Base-by-base conservation (phyloP, 2,888 invertebrate genomes). In the Pseudanteris insignis region DNA sequence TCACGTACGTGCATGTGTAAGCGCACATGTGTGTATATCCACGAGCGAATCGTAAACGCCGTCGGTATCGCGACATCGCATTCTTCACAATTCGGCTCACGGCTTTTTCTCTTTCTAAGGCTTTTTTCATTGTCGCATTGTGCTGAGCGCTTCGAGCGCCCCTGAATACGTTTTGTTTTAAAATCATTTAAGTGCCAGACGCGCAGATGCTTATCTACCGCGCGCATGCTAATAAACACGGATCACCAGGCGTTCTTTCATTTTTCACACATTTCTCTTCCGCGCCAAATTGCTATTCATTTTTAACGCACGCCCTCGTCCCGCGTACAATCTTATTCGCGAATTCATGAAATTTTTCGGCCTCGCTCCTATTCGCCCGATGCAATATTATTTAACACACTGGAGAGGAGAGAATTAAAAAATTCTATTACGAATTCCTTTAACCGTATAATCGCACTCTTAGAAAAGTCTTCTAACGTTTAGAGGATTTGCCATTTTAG, bases 51-150 rank as follows among this genome's bases (percentile, higher is more conserved):
- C 37, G 18, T 26, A 25, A 53, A 44, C 13, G 41, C 38, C 32
- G 37, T 28, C 38, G 34, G n/a, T 59, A 59, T 59, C 59, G 50
- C 36, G 41, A 21, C 34, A 34, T 40, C 46, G 30, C 28, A 28
- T 30, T 53, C 47, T 46, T 44, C 46, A 25, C 33, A 18, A 34
- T 34, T 40, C 9, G 37, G 18, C 44, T 37, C n/a, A 53, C 15
- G 44, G 37, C 25, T 53, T 43, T 53, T 50, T n/a, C n/a, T n/a
- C n/a, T n/a, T n/a, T n/a, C n/a, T 40, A 50, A 33, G 30, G 40
- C 21, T 21, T 21, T 40, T 38, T 50, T 30, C 33, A 25, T 8
- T 38, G 50, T 30, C n/a, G 40, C 33, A 40, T 33, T 50, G 40
- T 40, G 8, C 24, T 10, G 18, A 10, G 8, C 21, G 25, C 28